Percentiles rank a stretch among this genome's conserved stretches.
Evolutionary conservation across 2,113 vertebrate species (phyloP).

Genomic region (Hyaena hyaena): DNA sequence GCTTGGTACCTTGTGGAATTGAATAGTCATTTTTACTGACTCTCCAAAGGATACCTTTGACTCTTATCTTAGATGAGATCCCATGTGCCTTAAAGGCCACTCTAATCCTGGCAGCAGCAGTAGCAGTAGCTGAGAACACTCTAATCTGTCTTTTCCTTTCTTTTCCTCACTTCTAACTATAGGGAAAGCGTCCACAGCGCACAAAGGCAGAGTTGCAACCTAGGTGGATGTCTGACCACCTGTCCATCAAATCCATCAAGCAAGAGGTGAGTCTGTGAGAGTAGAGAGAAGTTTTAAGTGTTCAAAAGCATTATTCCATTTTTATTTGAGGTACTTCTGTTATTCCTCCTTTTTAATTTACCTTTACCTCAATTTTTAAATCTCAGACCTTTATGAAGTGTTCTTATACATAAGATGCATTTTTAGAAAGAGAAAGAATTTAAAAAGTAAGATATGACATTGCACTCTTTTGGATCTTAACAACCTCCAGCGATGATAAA

Average conservation of each 20-base stretch:
- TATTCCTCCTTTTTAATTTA: background rate
- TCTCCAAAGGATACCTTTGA: background rate
- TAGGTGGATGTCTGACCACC: constrained; percentile 88
- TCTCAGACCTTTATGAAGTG: background rate
- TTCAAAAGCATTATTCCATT: background rate
- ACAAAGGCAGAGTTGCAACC: constrained; percentile 89
- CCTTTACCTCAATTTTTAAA: background rate
- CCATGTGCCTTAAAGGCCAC: background rate
- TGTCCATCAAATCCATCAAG: constrained; percentile 86
- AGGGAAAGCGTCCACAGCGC: constrained; percentile 93
- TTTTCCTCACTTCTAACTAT: constrained; percentile 79
- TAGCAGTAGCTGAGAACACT: constrained; percentile 60
- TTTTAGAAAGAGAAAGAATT: constrained; percentile 2
- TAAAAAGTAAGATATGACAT: background rate
- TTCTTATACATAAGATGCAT: background rate
- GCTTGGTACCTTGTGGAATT: background rate
- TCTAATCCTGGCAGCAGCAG: background rate
- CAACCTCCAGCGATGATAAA: background rate
- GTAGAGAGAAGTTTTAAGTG: background rate
- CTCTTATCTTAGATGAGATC: background rate
- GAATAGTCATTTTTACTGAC: background rate
- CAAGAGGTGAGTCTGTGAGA: constrained; percentile 87
- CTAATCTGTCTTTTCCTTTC: constrained; percentile 82
- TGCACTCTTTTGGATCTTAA: background rate
- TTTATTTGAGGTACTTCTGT: background rate